Percentiles rank a stretch among this genome's conserved stretches.
These are phyloP conservation scores for Proales similis DNA, from an alignment of 1,140 invertebrate genomes.

Conservation along the genomic window DNA sequence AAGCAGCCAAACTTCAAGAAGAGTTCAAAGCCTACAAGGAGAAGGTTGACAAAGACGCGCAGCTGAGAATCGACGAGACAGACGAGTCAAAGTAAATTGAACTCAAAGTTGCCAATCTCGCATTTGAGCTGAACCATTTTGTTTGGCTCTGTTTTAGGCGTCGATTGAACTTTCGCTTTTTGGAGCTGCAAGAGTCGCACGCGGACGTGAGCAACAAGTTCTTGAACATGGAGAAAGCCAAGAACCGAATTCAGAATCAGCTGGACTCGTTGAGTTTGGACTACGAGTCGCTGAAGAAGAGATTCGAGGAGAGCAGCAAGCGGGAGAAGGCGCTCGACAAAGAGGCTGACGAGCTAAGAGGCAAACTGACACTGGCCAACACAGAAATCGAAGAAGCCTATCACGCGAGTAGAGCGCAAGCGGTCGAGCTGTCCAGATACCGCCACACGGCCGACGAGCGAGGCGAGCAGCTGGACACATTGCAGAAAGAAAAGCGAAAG, in stretches of 20 bases:
- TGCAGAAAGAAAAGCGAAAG: constrained; percentile 29
- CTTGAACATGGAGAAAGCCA: constrained; percentile 31
- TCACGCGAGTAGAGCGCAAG: constrained; percentile 26
- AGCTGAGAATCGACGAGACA: constrained; percentile 35
- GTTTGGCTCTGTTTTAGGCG: constrained; percentile 13
- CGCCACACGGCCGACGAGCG: constrained; percentile 18
- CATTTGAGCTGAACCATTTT: not conserved
- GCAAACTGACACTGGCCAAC: constrained; percentile 8
- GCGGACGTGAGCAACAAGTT: constrained; percentile 15
- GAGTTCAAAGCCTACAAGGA: constrained; percentile 17
- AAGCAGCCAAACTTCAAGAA: constrained; percentile 24
- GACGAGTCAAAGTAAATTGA: constrained; percentile 33
- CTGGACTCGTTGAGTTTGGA: constrained; percentile 19
- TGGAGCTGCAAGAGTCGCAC: constrained; percentile 31
- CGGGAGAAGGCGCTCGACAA: constrained; percentile 34
- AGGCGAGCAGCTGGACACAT: constrained; percentile 19
- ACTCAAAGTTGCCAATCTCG: not conserved
- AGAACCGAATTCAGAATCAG: constrained; percentile 32
- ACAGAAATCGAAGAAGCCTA: constrained; percentile 26
- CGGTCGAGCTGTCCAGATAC: constrained; percentile 26
- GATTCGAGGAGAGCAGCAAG: constrained; percentile 10
- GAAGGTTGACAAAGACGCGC: constrained; percentile 27
- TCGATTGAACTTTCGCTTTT: constrained; percentile 27
- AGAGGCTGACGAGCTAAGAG: constrained; percentile 18
- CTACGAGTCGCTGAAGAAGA: constrained; percentile 25